These are phyloP conservation scores for Pitangus sulphuratus DNA, from an alignment of 2,797 vertebrate species.

Conservation along the genomic window DNA sequence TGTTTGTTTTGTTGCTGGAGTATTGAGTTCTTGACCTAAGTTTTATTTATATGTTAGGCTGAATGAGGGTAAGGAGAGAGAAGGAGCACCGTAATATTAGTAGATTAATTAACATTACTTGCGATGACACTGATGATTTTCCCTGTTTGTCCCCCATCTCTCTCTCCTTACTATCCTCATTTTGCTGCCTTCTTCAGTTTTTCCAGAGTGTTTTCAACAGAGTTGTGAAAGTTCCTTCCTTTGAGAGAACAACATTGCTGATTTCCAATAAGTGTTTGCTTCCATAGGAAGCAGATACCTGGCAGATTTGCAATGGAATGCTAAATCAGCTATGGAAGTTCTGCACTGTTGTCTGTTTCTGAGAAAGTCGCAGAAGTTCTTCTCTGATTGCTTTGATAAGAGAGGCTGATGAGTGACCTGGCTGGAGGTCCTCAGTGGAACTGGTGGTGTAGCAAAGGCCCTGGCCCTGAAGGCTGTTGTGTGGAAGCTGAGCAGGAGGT, in stretches of 20 bases:
- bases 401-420: slow-evolving; percentile 92
- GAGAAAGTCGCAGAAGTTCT: slow-evolving; percentile 94
- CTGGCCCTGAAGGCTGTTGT: slow-evolving; percentile 78
- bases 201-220: neutral
- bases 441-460: slow-evolving; percentile 86
- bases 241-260: slow-evolving; percentile 39
- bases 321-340: slow-evolving; percentile 90
- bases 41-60: neutral
- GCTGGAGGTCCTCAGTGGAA: slow-evolving; percentile 88
- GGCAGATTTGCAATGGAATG: slow-evolving; percentile 54
- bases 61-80: slow-evolving; percentile 24
- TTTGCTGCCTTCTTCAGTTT: neutral
- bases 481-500: slow-evolving; percentile 83
- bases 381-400: slow-evolving; percentile 98
- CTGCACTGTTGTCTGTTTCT: slow-evolving; percentile 90
- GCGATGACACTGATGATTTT: neutral
- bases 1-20: neutral
- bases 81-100: slow-evolving; percentile 23
- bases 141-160: neutral
- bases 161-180: slow-evolving; percentile 2
- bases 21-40: slow-evolving; percentile 36
- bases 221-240: neutral
- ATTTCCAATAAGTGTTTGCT: slow-evolving; percentile 73
- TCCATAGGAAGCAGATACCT: slow-evolving; percentile 83
- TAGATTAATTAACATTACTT: slow-evolving; percentile 10